A percentile compares a stretch with the other conserved stretches of the same genome.
These are phyloP conservation scores for Leptocoma aspasia DNA, from an alignment of 2,113 vertebrate species.

Conservation along the genomic window DNA sequence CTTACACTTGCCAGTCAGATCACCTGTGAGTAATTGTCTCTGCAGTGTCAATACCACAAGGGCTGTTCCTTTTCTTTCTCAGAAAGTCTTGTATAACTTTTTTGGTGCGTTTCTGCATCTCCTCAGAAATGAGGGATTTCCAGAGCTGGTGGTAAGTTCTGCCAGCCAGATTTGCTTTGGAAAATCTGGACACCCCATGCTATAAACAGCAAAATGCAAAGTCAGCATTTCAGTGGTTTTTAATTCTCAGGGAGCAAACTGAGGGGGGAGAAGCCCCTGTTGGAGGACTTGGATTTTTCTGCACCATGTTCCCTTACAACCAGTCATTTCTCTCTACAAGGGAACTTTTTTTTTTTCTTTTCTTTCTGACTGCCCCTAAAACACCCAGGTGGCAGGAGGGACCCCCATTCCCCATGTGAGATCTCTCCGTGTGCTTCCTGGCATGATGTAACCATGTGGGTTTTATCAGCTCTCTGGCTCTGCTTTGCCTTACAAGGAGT, in stretches of 20 bases:
- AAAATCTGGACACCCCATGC: not conserved
- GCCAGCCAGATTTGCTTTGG: not conserved
- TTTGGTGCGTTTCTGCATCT: not conserved
- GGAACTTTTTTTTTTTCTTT: not conserved
- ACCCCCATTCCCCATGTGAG: not conserved
- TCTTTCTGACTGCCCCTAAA: not conserved
- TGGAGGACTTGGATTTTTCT: not conserved
- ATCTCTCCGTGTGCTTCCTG: not conserved
- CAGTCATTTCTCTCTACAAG: not conserved
- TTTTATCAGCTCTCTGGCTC: conserved; percentile 34
- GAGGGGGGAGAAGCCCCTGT: not conserved
- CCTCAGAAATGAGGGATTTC: not conserved
- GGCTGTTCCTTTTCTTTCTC: not conserved
- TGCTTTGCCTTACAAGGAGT: conserved; percentile 66
- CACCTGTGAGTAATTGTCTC: not conserved
- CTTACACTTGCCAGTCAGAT: not conserved
- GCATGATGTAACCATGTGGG: fast-evolving
- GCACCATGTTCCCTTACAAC: not conserved
- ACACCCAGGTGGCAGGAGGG: not conserved
- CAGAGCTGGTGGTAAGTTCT: not conserved
- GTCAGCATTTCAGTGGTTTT: not conserved
- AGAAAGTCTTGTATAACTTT: not conserved
- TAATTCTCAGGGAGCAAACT: not conserved
- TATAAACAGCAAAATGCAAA: not conserved
- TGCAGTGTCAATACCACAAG: not conserved